phyloP scores from a whole-genome alignment of 2,888 invertebrate species.

The Lathronympha strigana region DNA sequence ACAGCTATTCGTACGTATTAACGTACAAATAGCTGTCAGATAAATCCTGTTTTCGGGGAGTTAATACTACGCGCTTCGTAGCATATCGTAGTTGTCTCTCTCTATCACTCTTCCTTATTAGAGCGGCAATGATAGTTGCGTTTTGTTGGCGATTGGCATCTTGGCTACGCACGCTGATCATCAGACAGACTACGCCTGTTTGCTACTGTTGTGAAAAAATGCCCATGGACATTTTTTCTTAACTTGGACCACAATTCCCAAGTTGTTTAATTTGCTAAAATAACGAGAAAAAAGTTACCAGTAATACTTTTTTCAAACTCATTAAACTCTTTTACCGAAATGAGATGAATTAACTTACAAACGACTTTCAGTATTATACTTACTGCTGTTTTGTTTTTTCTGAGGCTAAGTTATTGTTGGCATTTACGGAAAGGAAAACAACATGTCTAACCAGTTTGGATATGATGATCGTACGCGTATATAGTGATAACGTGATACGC shows the following conservation, averaged over 20 bases:
- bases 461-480: not conserved
- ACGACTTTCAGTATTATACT: slow-evolving; percentile 16
- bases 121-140: too few relatives aligned
- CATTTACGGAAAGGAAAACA: not conserved
- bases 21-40: too few relatives aligned
- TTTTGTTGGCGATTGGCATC: too few relatives aligned
- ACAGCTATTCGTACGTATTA: too few relatives aligned
- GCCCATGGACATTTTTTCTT: not conserved
- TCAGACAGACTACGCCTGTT: not conserved
- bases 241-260: slow-evolving; percentile 19
- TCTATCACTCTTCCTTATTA: too few relatives aligned
- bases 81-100: too few relatives aligned
- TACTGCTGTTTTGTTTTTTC: not conserved
- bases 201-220: not conserved
- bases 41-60: too few relatives aligned
- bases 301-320: slow-evolving; percentile 37
- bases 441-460: not conserved
- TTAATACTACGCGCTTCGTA: too few relatives aligned
- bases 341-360: slow-evolving; percentile 24
- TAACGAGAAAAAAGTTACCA: slow-evolving; percentile 23
- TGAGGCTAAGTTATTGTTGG: not conserved
- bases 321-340: slow-evolving; percentile 36
- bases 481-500: too few relatives aligned
- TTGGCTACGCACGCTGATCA: not conserved
- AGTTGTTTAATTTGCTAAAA: slow-evolving; percentile 34